Evolutionary conservation across 2,888 invertebrate species (phyloP), one percentile per base, ranked within the genome.

Genomic region (Drosophila anomelani): DNA sequence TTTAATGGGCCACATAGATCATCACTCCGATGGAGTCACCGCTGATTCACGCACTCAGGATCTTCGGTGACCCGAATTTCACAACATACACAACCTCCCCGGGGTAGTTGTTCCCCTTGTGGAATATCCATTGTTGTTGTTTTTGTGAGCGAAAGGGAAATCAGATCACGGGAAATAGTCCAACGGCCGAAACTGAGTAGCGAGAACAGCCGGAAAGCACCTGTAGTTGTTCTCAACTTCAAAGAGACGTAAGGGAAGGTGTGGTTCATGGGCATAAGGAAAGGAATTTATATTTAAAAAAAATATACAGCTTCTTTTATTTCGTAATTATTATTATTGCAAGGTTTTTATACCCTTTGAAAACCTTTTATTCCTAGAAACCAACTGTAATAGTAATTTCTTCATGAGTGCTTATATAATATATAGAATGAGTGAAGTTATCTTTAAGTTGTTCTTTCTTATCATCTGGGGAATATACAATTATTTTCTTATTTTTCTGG

Each of bases 91-190:
- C 41, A 49, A 29, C 26, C 26, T 41, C 34, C 43, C 49, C 41
- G 47, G 62, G 49, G 20, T 43, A 34, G 29, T 62, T 58, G 36
- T 57, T 20, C 58, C 44, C 44, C 36, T 32, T 46, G 1, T 8
- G n/a, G 17, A 20, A 9, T 13, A 41, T 8, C 32, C n/a, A 55
- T 12, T 26, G 23, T 54, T 59, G 51, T 46, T 49, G 60, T 23
- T 46, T 10, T 23, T 46, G 46, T 46, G 34, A 44, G 7, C 36
- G 29, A 20, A n/a, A 59, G 49, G 57, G 46, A 66, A 70, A 76
- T 56, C 67, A 75, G 75, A 75, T 44, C 59, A 68, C 43, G 49
- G 75, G 51, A 68, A 63, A 58, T 47, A 41, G 61, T 38, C 43
- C 44, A 69, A 34, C 38, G 17, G 57, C 51, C 44, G 44, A 38